Evolutionary conservation across 1,140 invertebrate species (phyloP).

Genomic region (Zaprionus vittiger): DNA sequence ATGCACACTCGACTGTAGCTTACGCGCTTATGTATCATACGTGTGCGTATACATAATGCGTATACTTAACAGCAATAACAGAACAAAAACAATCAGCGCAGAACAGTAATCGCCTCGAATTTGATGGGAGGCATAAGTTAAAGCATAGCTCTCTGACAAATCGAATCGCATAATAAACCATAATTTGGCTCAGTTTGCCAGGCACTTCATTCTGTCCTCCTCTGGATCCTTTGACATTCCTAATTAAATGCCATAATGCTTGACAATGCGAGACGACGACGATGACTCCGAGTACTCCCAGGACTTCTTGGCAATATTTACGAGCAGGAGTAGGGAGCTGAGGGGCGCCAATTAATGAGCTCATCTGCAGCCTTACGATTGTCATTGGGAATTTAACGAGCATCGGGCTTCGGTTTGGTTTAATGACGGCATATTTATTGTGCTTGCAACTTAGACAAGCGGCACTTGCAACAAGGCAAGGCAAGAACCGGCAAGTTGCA

Average conservation of each 20-base stretch:
- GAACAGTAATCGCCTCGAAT: not conserved
- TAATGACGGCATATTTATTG: slow-evolving; percentile 46
- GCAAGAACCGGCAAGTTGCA: not conserved
- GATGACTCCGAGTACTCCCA: not conserved
- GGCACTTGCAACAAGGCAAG: not conserved
- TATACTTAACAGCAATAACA: slow-evolving; percentile 35
- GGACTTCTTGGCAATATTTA: not conserved
- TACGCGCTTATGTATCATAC: not conserved
- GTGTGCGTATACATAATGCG: slow-evolving; percentile 37
- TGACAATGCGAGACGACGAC: not conserved
- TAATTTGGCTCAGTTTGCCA: not conserved
- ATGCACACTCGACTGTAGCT: too few relatives aligned
- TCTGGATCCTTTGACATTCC: slow-evolving; percentile 18
- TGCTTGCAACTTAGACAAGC: slow-evolving; percentile 26
- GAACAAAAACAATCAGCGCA: not conserved
- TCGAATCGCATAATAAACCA: slow-evolving; percentile 2
- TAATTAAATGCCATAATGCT: slow-evolving; percentile 27
- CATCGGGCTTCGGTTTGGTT: slow-evolving; percentile 7
- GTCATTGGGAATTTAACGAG: slow-evolving; percentile 43
- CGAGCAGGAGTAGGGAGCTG: not conserved
- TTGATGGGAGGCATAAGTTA: not conserved
- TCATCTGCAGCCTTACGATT: slow-evolving; percentile 27
- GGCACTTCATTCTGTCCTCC: not conserved
- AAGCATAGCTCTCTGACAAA: slow-evolving; percentile 2
- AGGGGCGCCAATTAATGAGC: slow-evolving; percentile 23